Percentiles rank a stretch among this genome's conserved stretches.
Evolutionary conservation across 2,888 invertebrate species (phyloP).

Genomic region (Eristalinus aeneus): DNA sequence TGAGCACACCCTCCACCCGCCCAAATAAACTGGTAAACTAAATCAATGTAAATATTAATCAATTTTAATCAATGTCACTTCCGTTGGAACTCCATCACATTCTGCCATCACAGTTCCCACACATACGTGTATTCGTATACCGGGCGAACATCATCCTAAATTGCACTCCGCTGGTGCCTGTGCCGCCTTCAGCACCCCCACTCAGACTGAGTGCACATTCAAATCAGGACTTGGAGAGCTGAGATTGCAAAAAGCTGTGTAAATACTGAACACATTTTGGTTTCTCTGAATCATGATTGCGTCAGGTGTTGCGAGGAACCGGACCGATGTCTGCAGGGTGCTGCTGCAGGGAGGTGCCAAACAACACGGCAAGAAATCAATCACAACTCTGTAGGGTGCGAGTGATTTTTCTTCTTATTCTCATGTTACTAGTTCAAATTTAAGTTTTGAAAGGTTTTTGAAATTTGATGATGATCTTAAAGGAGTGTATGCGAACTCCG

Average conservation of each 20-base stretch:
- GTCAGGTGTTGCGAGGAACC: conserved; percentile 56
- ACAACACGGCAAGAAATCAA: background rate
- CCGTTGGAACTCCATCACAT: conserved; percentile 46
- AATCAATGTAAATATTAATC: conserved; percentile 71
- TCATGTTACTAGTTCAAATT: too few species aligned
- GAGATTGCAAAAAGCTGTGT: conserved; percentile 60
- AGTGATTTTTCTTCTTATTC: too few species aligned
- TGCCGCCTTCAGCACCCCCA: background rate
- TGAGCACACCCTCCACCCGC: conserved; percentile 46
- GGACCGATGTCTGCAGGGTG: background rate
- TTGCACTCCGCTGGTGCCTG: background rate
- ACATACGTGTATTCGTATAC: background rate
- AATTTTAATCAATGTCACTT: conserved; percentile 71
- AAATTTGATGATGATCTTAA: too few species aligned
- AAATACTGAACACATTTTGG: conserved; percentile 36
- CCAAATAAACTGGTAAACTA: conserved; percentile 68
- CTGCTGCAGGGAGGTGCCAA: background rate
- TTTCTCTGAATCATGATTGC: conserved; percentile 39
- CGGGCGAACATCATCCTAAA: background rate
- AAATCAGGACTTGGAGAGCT: conserved; percentile 52
- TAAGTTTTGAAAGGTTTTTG: too few species aligned
- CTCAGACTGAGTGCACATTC: conserved; percentile 44
- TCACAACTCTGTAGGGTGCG: too few species aligned
- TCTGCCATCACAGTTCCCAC: conserved; percentile 28
- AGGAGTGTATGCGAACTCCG: too few species aligned